Percentiles rank a stretch among this genome's conserved stretches.
Conservation (phyloP, 1,140 invertebrate genomes). For the Drosophila prosaltans region DNA sequence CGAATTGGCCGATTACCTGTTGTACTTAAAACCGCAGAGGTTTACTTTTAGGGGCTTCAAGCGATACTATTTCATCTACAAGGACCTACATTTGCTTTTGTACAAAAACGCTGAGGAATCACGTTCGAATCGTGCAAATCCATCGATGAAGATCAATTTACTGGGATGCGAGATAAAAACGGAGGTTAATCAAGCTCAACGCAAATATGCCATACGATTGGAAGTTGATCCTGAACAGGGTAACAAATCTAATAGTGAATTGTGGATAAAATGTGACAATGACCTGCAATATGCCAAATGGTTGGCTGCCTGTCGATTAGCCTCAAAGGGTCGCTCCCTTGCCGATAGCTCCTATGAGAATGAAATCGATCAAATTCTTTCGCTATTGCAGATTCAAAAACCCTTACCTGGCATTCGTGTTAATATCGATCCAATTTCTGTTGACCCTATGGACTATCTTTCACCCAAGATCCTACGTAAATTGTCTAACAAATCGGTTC, state of each 20-base stretch:
- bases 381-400: conserved; percentile 95
- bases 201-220: conserved; percentile 96
- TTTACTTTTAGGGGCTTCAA: conserved; percentile 96
- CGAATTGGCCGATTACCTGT: conserved; percentile 92
- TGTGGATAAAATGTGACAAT: conserved; percentile 96
- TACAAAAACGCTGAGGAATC: conserved; percentile 88
- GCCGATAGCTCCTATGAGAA: conserved; percentile 96
- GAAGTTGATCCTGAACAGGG: conserved; percentile 96
- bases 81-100: conserved; percentile 87
- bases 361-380: conserved; percentile 94
- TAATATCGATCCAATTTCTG: conserved; percentile 88
- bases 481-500: conserved; percentile 90
- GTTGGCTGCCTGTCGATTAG: conserved; percentile 98
- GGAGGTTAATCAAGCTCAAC: conserved; percentile 95
- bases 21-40: conserved; percentile 94
- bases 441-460: conserved; percentile 95
- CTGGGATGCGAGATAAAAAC: conserved; percentile 98
- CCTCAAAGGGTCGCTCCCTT: conserved; percentile 95
- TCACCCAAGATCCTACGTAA: conserved; percentile 93
- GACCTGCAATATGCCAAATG: conserved; percentile 99
- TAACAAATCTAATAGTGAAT: conserved; percentile 88
- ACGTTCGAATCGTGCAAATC: conserved; percentile 84
- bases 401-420: conserved; percentile 88
- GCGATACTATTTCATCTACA: conserved; percentile 93
- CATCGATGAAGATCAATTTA: conserved; percentile 88